Evolutionary conservation across 1,140 invertebrate species (phyloP).

Genomic region (Monomorium pharaonis): DNA sequence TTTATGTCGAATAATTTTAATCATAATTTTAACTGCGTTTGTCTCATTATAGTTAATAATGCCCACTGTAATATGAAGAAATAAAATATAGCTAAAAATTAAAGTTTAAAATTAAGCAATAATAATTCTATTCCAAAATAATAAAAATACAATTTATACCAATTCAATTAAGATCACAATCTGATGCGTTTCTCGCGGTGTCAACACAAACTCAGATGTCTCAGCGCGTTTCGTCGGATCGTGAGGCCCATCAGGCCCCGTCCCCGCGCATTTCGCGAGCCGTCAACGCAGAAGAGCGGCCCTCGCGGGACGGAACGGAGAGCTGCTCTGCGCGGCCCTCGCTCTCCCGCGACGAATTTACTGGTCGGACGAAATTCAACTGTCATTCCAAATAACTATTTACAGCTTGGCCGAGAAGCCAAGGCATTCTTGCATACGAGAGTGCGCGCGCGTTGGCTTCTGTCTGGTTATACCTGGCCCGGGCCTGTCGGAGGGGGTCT

Average conservation of each 20-base stretch:
- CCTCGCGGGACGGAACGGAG: neutral
- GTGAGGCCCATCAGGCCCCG: slow-evolving; percentile 27
- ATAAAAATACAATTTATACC: neutral
- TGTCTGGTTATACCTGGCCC: neutral
- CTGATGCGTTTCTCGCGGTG: neutral
- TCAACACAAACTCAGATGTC: neutral
- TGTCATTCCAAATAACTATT: slow-evolving; percentile 83
- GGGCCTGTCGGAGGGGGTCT: slow-evolving; percentile 13
- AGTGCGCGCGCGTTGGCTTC: slow-evolving; percentile 39
- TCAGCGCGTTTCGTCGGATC: neutral
- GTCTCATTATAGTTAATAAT: neutral
- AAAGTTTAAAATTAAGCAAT: neutral
- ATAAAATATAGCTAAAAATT: neutral
- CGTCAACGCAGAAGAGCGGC: slow-evolving; percentile 23
- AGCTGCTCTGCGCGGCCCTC: neutral
- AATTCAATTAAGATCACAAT: neutral
- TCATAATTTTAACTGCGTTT: neutral
- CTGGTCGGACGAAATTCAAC: slow-evolving; percentile 75
- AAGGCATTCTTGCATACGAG: slow-evolving; percentile 73
- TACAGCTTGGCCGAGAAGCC: slow-evolving; percentile 72
- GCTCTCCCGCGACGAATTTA: slow-evolving; percentile 61
- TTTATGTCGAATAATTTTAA: slow-evolving; percentile 5
- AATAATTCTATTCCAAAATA: neutral
- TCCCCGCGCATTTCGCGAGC: slow-evolving; percentile 51
- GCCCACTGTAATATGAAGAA: neutral